phyloP scores from a whole-genome alignment of 2,888 invertebrate genomes.

The Apamea crenata region DNA sequence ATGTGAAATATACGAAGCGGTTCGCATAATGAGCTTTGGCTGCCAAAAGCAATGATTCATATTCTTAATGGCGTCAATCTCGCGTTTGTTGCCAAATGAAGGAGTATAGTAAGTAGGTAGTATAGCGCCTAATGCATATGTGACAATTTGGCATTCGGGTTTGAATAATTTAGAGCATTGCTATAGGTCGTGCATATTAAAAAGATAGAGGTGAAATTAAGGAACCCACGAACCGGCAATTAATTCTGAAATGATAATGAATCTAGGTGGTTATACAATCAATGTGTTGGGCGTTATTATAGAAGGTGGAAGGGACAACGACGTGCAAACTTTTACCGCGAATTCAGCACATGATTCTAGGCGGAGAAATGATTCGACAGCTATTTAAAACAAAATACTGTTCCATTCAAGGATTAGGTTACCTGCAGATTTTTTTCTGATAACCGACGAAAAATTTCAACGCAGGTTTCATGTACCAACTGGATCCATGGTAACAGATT shows the following conservation, averaged over 20 bases:
- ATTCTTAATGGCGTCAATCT: slow-evolving; percentile 68
- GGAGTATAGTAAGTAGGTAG: slow-evolving; percentile 34
- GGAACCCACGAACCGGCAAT: slow-evolving; percentile 35
- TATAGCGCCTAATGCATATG: slow-evolving; percentile 42
- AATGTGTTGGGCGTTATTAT: neutral
- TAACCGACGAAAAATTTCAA: neutral
- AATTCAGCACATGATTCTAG: neutral
- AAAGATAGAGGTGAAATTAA: slow-evolving; percentile 29
- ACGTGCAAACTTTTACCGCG: neutral
- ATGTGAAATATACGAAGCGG: slow-evolving; percentile 60
- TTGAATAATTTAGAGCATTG: slow-evolving; percentile 47
- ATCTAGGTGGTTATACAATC: neutral
- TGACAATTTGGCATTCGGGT: slow-evolving; percentile 42
- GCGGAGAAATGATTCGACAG: neutral
- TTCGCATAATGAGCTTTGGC: slow-evolving; percentile 63
- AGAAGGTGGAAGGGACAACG: neutral
- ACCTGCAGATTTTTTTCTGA: no score
- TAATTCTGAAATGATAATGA: slow-evolving; percentile 30
- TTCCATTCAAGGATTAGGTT: no score
- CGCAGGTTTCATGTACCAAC: no score
- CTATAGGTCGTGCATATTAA: slow-evolving; percentile 52
- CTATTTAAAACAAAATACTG: neutral
- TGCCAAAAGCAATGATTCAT: slow-evolving; percentile 73
- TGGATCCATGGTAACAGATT: neutral
- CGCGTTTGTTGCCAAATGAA: slow-evolving; percentile 65